Base-by-base conservation (phyloP, 2,113 vertebrate species). In the Anhinga anhinga region DNA sequence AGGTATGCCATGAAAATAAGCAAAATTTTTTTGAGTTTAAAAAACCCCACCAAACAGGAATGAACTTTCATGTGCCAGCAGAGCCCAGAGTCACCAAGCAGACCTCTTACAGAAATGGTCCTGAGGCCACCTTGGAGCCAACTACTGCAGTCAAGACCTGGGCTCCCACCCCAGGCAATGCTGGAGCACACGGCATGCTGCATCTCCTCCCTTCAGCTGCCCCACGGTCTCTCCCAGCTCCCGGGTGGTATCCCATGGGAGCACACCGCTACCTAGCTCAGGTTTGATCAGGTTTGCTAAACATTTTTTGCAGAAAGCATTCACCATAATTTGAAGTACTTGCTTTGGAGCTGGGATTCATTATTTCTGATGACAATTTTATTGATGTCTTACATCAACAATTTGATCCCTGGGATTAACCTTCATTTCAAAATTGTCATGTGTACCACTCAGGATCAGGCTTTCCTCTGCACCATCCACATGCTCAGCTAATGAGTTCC, bases 401-500 rank as follows among this genome's bases (percentile, higher is more conserved):
- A 38, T 72, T 92, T 40, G 19, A 32, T 96, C 86, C 86, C 74
- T 38, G 78, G 82, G 86, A 82, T 96, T 86, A 90, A 93, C 90
- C 62, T 32, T 52, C 38, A 17, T 40, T 70, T 73, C 59, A 3
- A 1, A 66, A 53, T 25, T 13, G 15, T 65, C 3, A 8, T 4
- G 0, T 5, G 27, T 38, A 15, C 36, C 34, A 13, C 84, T 47
- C 44, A 42, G 74, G 74, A 67, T 59, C 30, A 9, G 76, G 30
- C 13, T 11, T 30, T 80, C 76, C n/a, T 82, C 70, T 34, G 95
- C 90, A 63, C 65, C 55, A 20, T 74, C 42, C 42, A 32, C 62
- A 52, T 5, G 15, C 88, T 90, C 88, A 85, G 53, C 93, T 98
- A 95, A 98, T 56, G 92, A 95, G 93, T 81, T 97, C 95, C 94